Conservation (phyloP, 1,140 invertebrate genomes). For the Yoshiicerus persimilis region DNA sequence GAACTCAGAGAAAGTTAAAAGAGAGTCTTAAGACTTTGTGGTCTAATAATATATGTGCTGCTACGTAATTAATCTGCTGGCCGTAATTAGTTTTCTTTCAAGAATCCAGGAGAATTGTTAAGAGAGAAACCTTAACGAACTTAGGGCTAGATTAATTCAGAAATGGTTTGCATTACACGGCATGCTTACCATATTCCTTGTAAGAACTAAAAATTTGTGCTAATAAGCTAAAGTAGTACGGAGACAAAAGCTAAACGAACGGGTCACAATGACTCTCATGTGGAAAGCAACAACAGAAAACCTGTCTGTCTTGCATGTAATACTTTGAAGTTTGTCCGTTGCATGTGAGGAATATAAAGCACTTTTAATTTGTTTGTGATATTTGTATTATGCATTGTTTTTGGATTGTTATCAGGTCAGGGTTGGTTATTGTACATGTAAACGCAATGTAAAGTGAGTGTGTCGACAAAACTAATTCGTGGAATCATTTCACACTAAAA, state of each 20-base stretch:
- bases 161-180: not conserved
- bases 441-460: no score
- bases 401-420: not conserved
- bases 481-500: not conserved
- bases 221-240: not conserved
- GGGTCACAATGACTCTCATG: not conserved
- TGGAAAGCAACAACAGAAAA: not conserved
- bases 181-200: not conserved
- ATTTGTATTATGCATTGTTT: not conserved
- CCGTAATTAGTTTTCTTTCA: constrained; percentile 11
- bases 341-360: not conserved
- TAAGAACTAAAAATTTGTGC: not conserved
- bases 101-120: not conserved
- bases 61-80: not conserved
- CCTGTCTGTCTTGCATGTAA: not conserved
- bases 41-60: no score
- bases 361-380: not conserved
- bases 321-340: not conserved
- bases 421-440: not conserved
- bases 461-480: not conserved
- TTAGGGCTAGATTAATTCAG: not conserved
- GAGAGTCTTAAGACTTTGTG: no score
- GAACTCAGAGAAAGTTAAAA: no score
- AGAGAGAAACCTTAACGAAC: not conserved
- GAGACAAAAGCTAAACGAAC: not conserved